Evolutionary conservation across 1,140 invertebrate genomes (phyloP), one percentile per base, ranked within the genome.

Genomic region (Eurytemora carolleeae): DNA sequence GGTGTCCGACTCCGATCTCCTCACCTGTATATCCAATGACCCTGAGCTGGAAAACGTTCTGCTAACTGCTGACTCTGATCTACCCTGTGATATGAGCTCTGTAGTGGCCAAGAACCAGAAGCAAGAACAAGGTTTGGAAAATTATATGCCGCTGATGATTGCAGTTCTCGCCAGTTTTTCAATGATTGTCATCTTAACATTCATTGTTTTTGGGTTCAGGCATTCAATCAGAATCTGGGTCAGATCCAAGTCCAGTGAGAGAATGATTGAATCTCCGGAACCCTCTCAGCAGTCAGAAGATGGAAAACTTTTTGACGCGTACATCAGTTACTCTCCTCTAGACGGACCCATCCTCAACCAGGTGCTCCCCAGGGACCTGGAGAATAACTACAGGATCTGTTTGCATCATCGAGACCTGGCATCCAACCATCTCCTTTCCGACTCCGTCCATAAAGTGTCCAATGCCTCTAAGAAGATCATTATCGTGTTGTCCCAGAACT

Each of bases 221-320:
- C 78, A 65, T 18, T 67, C 67, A 55, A 57, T 71, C 0, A 65
- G 65, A 53, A 68, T 71, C n/a, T 70, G 71, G 67, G 63, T 72
- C 53, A 67, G 67, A 53, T 63, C 67, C 15, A 67, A 66, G 24
- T 70, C 65, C 59, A 68, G 86, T 61, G 78, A 89, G 0, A 76
- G 86, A 20, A 77, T 90, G 24, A 85, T 83, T 64, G 65, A 77
- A 68, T 76, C 75, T 77, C 73, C 67, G 53, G 57, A 26, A 59
- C 66, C 44, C 24, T 63, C 64, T 77, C 80, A 63, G 31, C 65
- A 64, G 18, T 57, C 53, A 55, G 70, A 66, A 74, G 67, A 68
- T 74, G 85, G 88, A 68, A 89, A 89, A 67, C 74, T 88, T 15
- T 94, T 89, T 72, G 92, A 95, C 70, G 88, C 86, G 31, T 93